These are phyloP conservation scores for Kryphioiulus occultus DNA, from an alignment of 2,888 invertebrate genomes.

Conservation along the genomic window DNA sequence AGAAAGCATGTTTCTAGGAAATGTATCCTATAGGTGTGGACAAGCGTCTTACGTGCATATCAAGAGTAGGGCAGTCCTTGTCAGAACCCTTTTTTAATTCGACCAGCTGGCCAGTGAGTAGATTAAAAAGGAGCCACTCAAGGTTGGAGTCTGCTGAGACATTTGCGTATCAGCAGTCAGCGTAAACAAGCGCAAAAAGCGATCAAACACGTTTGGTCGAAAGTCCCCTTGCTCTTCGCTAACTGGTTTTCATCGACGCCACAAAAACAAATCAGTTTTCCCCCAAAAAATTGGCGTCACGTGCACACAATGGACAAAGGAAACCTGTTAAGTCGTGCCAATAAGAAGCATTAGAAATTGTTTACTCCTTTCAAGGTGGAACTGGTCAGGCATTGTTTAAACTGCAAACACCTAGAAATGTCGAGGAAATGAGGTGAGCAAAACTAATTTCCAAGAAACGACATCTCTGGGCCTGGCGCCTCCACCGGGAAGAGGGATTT, in stretches of 20 bases:
- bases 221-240: not conserved
- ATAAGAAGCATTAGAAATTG: not conserved
- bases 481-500: not conserved
- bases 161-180: not conserved
- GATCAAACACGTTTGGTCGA: not conserved
- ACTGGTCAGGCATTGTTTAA: not conserved
- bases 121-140: not conserved
- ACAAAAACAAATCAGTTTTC: not conserved
- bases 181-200: not conserved
- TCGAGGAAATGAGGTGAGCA: not conserved
- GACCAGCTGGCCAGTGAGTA: not conserved
- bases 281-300: not conserved
- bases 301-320: not conserved
- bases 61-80: not conserved
- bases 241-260: not conserved
- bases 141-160: not conserved
- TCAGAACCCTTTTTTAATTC: slow-evolving; percentile 12
- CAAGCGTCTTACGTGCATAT: too few relatives aligned
- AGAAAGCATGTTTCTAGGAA: too few relatives aligned
- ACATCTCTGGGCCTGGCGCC: not conserved
- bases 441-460: not conserved
- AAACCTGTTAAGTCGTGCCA: not conserved
- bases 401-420: not conserved
- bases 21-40: too few relatives aligned
- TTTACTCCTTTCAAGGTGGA: not conserved